phyloP scores from a whole-genome alignment of 1,140 invertebrate species.

The Papilio polyxenes region DNA sequence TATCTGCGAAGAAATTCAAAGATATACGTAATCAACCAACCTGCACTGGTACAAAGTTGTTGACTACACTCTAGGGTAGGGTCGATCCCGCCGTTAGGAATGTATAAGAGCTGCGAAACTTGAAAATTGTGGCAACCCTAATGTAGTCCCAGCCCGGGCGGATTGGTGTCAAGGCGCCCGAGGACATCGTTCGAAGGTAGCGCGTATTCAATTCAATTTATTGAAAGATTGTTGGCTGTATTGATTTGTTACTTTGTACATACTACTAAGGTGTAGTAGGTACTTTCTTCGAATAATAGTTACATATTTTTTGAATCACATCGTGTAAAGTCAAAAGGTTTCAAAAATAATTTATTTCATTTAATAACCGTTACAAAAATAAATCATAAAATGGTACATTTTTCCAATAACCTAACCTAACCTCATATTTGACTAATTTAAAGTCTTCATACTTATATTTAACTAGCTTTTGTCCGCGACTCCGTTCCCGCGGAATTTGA shows the following conservation, averaged over 20 bases:
- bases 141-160: neutral
- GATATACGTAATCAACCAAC: neutral
- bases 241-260: slow-evolving; percentile 15
- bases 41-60: no score
- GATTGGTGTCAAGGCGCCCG: slow-evolving; percentile 10
- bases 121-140: neutral
- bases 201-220: slow-evolving; percentile 17
- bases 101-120: neutral
- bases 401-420: no score
- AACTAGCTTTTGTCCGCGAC: no score
- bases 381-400: no score
- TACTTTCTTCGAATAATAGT: neutral
- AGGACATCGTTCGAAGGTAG: slow-evolving; percentile 14
- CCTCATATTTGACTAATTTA: no score
- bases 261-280: neutral
- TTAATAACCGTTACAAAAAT: no score
- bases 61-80: neutral
- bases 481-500: no score
- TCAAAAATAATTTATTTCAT: no score
- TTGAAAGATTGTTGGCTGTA: neutral
- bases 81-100: neutral
- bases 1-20: neutral
- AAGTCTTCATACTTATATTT: no score
- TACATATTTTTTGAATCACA: no score
- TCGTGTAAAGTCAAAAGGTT: no score